A percentile compares a stretch with the other conserved stretches of the same genome.
Evolutionary conservation across 30 jellyfish, hydroid and myxozoan species (phyloP).

Genomic region (Morbakka virulenta): DNA sequence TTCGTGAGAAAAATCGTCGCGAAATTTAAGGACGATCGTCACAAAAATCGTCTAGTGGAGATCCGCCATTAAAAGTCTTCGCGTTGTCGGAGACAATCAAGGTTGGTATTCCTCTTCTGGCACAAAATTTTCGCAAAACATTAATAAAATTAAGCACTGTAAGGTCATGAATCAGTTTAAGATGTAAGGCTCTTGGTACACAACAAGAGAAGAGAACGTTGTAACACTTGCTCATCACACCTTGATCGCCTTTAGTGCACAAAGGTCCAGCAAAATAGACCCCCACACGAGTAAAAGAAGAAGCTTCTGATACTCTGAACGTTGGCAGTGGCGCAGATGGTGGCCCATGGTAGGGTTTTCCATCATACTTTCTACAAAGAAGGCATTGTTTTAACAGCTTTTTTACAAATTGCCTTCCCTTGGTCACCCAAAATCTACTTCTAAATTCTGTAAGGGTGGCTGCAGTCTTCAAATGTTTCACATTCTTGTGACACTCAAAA

Average conservation of each 20-base stretch:
- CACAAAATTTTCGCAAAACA: not conserved
- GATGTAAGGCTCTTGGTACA: not conserved
- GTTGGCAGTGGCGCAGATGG: not conserved
- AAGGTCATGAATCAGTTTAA: not conserved
- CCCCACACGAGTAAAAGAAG: no score
- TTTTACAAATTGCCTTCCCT: not conserved
- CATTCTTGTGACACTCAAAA: no score
- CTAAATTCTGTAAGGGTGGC: no score
- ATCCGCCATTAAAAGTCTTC: not conserved
- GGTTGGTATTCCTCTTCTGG: not conserved
- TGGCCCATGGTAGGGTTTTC: not conserved
- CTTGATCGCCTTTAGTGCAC: not conserved
- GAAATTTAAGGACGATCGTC: no score
- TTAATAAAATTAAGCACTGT: not conserved
- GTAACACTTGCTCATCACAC: not conserved
- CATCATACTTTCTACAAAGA: not conserved
- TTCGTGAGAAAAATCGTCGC: no score
- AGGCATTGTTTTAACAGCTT: not conserved
- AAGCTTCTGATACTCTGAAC: not conserved
- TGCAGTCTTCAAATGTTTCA: no score
- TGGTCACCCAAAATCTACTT: not conserved
- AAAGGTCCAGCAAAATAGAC: no score
- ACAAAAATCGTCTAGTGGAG: no score
- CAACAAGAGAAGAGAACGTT: not conserved
- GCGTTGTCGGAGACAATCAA: not conserved